These are phyloP conservation scores for Acleris literana DNA, from an alignment of 2,888 invertebrate species.

Conservation along the genomic window DNA sequence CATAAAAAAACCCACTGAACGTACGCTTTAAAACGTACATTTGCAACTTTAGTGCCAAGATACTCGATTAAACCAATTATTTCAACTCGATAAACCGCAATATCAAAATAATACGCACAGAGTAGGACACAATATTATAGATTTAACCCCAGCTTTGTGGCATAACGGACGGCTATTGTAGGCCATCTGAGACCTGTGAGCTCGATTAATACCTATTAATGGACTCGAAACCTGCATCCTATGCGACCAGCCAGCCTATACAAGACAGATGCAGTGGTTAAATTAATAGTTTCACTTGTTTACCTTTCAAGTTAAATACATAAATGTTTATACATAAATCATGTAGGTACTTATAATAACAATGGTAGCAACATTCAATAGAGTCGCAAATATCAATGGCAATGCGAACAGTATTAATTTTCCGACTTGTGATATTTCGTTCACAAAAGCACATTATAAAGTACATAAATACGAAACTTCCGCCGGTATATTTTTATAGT, in stretches of 20 bases:
- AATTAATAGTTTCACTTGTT: not conserved
- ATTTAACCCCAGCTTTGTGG: constrained; percentile 75
- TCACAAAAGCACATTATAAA: constrained; percentile 34
- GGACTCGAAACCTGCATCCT: constrained; percentile 5
- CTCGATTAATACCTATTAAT: constrained; percentile 59
- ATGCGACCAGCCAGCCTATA: not conserved
- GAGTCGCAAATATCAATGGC: not conserved
- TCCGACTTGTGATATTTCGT: constrained; percentile 2
- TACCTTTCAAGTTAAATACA: not conserved
- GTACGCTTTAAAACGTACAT: not conserved
- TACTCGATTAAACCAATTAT: constrained; percentile 56
- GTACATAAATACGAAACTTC: constrained; percentile 35
- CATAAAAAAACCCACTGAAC: too few relatives aligned
- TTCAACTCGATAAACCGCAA: constrained; percentile 58
- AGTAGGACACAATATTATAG: constrained; percentile 69
- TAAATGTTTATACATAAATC: too few relatives aligned
- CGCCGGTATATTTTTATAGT: constrained; percentile 35
- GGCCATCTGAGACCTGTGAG: constrained; percentile 73
- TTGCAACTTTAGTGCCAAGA: not conserved
- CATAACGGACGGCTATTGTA: constrained; percentile 68
- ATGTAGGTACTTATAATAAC: too few relatives aligned
- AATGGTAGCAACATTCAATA: not conserved
- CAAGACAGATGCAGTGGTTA: not conserved
- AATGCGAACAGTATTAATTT: not conserved
- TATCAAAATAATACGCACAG: constrained; percentile 76